Conservation (phyloP, 2,113 vertebrate species). For the Solenodon paradoxus region DNA sequence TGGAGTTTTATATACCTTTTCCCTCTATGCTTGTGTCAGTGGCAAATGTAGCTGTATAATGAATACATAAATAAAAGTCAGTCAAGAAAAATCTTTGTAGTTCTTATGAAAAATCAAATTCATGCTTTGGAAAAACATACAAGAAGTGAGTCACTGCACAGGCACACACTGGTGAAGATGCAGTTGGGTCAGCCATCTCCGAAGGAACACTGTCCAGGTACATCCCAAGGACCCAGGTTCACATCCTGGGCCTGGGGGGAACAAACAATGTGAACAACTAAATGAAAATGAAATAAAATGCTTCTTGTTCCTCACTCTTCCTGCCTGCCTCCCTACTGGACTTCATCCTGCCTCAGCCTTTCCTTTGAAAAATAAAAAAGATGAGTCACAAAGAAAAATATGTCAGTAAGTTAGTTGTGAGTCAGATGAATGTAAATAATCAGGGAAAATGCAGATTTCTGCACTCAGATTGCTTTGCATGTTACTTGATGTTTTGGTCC, state of each 20-base stretch:
- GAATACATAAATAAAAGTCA: not conserved
- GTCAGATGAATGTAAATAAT: not conserved
- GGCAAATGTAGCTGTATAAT: not conserved
- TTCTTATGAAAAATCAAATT: not conserved
- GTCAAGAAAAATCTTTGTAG: not conserved
- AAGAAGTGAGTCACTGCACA: too few species aligned
- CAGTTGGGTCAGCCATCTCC: too few species aligned
- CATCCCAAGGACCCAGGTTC: too few species aligned
- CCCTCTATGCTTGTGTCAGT: not conserved
- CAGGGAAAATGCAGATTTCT: not conserved
- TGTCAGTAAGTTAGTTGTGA: not conserved
- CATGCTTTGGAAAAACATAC: not conserved
- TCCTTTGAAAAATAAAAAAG: not conserved
- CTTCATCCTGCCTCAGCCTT: too few species aligned
- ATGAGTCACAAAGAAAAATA: not conserved
- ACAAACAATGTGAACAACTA: too few species aligned
- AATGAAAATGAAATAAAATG: too few species aligned
- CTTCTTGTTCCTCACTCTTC: too few species aligned
- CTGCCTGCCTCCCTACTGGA: too few species aligned
- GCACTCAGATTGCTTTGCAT: not conserved
- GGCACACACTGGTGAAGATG: too few species aligned
- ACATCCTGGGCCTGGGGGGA: too few species aligned
- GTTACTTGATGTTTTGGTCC: not conserved
- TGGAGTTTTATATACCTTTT: not conserved
- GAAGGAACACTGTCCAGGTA: too few species aligned